Conservation (phyloP, 1,140 invertebrate genomes). For the Magallana ariakensis region DNA sequence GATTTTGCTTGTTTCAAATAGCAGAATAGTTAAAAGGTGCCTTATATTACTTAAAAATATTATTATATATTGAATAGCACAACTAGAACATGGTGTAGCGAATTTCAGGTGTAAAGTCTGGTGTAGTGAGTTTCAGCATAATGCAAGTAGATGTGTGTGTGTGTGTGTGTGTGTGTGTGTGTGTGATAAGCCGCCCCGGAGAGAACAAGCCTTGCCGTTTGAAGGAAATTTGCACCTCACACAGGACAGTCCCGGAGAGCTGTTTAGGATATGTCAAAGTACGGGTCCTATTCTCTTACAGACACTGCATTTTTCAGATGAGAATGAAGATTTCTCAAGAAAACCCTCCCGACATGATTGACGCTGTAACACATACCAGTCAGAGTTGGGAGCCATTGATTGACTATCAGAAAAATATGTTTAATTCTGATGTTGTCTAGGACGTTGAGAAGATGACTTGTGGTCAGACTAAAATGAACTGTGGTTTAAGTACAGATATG, state of each 20-base stretch:
- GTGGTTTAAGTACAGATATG: too few species aligned
- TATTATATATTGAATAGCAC: too few species aligned
- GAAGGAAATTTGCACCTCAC: not conserved
- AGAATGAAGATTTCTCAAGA: not conserved
- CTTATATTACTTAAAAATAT: too few species aligned
- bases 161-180: rapidly evolving
- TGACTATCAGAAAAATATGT: not conserved
- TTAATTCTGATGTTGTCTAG: not conserved
- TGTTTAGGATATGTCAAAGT: too few species aligned
- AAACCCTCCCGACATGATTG: not conserved
- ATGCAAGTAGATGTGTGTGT: too few species aligned
- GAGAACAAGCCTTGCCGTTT: not conserved
- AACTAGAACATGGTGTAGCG: too few species aligned
- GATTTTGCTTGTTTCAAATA: too few species aligned
- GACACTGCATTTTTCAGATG: not conserved
- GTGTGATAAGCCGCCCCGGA: constrained; percentile 28
- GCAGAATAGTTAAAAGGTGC: too few species aligned
- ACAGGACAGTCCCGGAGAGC: not conserved
- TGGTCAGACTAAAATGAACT: constrained; percentile 34
- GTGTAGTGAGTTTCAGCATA: too few species aligned
- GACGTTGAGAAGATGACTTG: constrained; percentile 25
- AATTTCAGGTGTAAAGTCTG: too few species aligned
- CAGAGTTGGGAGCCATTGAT: not conserved
- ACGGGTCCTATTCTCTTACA: not conserved
- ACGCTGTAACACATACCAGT: not conserved